Base-by-base conservation (phyloP, 2,797 vertebrate species). In the Helicolenus hilgendorfi region DNA sequence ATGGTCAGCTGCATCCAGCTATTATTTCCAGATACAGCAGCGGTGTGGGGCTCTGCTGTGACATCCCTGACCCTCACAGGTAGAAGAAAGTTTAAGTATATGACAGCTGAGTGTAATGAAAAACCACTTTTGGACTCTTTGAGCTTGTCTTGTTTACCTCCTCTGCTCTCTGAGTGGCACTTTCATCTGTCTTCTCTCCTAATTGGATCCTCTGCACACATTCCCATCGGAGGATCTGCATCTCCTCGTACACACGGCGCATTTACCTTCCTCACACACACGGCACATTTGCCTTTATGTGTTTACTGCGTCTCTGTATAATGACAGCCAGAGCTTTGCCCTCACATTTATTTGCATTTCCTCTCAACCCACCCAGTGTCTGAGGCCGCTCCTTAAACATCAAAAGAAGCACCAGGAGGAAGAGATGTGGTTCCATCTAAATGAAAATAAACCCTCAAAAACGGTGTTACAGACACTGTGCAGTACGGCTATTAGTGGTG, bases 161-260 rank as follows among this genome's bases (percentile, higher is more conserved):
- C 90, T 94, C 94, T 93, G 94, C 94, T 45, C 93, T 96, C 94
- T 95, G 95, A 98, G 96, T 97, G 97, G 96, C 97, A 97, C 97
- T 97, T 97, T 97, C 97, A 97, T 97, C 97, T 94, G 96, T 97
- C 97, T 97, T 96, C 95, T 90, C 88, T 91, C 93, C 95, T 97
- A 98, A 98, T 97, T 97, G 97, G 96, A 97, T 95, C 95, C 96
- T 96, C 94, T 92, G 94, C 94, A 95, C 95, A 93, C 88, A 91
- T 92, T 96, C 96, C 95, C 95, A 94, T 95, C 92, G 93, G 96
- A 96, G 95, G 92, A 96, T 94, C 95, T 94, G 94, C 96, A 96
- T 96, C 94, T 94, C 92, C 89, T 91, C 92, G 78, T 76, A 78
- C 89, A 84, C 89, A 77, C 79, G 24, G 59, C 72, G 1, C 94